Evolutionary conservation across 2,797 vertebrate genomes (phyloP), one percentile per base, ranked within the genome.

Genomic region (Gymnoscopelus microlampas): DNA sequence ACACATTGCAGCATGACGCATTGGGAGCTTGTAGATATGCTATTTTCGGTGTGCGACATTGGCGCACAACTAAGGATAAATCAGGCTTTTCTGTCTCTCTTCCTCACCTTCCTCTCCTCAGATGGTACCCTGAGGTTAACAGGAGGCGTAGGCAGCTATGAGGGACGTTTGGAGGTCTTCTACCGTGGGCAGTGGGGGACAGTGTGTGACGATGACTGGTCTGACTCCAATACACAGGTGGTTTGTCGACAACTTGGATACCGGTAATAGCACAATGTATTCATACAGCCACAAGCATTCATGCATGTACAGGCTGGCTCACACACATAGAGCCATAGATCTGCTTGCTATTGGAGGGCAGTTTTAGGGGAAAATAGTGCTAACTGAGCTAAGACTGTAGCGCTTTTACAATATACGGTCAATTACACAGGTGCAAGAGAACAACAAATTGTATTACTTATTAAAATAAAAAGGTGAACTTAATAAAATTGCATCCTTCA

Each of bases 191-290:
- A 94, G 68, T 99, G 98, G 98, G 98, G 98, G 44, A 97, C 96
- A 0, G 88, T 99, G 78, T 99, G 98, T 53, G 96, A 96, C 4
- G 95, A 98, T 0, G 96, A 95, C 66, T 99, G 98, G 97, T 96
- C 95, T 0, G 94, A 95, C 82, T 90, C 90, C 53, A 98, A 97
- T 81, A 95, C 96, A 2, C 93, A 93, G 4, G 96, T 98, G 53
- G 94, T 93, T 73, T 98, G 98, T 81, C 94, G 93, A 65, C 96
- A 98, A 73, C 95, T 99, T 79, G 97, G 97, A 87, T 98, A 97
- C 90, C 96, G 95, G 97, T 98, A 95, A 94, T 7, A 32, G 32
- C 24, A 59, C 24, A 4, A 47, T 5, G 1, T 39, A 4, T 35
- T 60, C 32, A 64, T 13, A 56, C 49, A 55, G n/a, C 48, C 32